Conservation (phyloP, 1,140 invertebrate genomes). For the Tetramorium alpestre region DNA sequence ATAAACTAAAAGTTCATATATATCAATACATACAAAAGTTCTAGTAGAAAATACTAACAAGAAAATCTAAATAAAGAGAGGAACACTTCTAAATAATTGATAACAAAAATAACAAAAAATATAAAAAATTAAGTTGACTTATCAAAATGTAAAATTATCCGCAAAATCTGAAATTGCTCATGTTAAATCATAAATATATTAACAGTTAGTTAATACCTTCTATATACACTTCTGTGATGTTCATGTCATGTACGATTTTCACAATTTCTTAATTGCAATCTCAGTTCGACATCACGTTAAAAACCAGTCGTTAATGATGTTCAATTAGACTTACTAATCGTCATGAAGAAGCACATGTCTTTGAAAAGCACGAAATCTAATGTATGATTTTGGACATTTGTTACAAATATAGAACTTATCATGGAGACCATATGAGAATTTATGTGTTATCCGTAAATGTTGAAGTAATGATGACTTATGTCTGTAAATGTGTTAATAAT, state of each 20-base stretch:
- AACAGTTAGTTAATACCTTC: neutral
- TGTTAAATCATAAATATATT: neutral
- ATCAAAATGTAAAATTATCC: conserved; percentile 45
- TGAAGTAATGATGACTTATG: conserved; percentile 70
- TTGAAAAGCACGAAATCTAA: conserved; percentile 62
- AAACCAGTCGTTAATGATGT: neutral
- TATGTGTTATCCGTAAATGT: conserved; percentile 66
- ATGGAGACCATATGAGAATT: neutral
- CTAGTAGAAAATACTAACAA: neutral
- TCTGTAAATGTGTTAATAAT: conserved; percentile 62
- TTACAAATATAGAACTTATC: conserved; percentile 41
- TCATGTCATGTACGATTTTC: neutral
- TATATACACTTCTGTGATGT: neutral
- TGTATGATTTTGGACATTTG: conserved; percentile 56
- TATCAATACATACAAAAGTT: neutral
- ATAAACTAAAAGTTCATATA: neutral
- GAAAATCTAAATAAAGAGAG: conserved; percentile 11
- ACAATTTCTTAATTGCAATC: neutral
- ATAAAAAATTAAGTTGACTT: conserved; percentile 15
- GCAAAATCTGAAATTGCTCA: neutral
- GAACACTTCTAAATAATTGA: conserved; percentile 12
- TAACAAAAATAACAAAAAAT: neutral
- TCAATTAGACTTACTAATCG: conserved; percentile 15
- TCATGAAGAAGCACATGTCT: conserved; percentile 55
- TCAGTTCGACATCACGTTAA: neutral